phyloP scores from a whole-genome alignment of 2,113 vertebrate genomes.

The Balaenoptera acutorostrata region DNA sequence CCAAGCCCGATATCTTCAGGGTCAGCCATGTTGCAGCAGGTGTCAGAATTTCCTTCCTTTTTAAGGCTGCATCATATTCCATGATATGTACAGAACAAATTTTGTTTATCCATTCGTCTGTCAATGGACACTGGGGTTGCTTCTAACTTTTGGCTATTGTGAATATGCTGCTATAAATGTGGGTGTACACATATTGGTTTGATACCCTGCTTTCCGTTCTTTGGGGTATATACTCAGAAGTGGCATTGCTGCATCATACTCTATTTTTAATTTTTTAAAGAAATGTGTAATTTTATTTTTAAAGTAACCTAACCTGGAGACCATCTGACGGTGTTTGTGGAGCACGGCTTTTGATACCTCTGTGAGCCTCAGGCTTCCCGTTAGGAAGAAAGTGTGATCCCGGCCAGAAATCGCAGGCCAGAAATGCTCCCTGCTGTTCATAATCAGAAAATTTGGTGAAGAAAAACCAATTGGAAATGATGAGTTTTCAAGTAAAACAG shows the following conservation, averaged over 20 bases:
- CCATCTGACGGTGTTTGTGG: neutral
- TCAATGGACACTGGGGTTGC: rapidly evolving
- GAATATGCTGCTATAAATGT: neutral
- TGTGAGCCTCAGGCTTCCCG: neutral
- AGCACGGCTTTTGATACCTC: rapidly evolving
- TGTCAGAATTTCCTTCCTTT: neutral
- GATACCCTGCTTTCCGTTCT: neutral
- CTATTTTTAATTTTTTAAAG: neutral
- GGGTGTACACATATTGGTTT: rapidly evolving
- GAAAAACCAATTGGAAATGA: neutral
- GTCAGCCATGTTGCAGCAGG: neutral
- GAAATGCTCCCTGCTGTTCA: neutral
- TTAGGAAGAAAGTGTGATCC: neutral
- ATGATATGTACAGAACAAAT: rapidly evolving
- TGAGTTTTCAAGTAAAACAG: neutral
- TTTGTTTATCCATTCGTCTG: neutral
- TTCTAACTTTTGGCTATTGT: neutral
- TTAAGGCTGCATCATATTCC: neutral
- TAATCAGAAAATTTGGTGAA: neutral
- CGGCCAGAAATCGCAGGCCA: too few relatives aligned
- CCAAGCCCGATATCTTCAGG: neutral
- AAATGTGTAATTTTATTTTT: neutral
- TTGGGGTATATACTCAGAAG: neutral
- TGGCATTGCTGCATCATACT: neutral
- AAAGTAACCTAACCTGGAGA: neutral